Conservation (phyloP, 2,113 vertebrate genomes). For the Scalopus aquaticus region DNA sequence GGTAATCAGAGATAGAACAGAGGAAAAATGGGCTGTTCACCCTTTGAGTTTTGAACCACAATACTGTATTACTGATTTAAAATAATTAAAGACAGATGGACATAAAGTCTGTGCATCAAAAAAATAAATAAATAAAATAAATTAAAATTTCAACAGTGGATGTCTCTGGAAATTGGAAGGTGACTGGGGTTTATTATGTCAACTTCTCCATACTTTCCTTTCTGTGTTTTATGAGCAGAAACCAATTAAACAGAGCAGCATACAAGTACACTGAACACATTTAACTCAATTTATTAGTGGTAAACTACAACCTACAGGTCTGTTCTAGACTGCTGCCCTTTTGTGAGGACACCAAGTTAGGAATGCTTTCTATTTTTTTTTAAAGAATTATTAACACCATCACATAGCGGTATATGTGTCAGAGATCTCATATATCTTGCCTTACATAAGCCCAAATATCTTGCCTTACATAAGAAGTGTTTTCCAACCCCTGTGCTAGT, state of each 20-base stretch:
- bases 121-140: too few relatives aligned
- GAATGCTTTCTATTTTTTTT: not conserved
- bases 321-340: not conserved
- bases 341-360: not conserved
- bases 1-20: not conserved
- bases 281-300: not conserved
- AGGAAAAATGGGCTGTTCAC: not conserved
- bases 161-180: not conserved
- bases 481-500: not conserved
- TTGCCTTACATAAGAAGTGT: not conserved
- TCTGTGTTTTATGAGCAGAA: slow-evolving; percentile 1
- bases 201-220: not conserved
- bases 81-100: not conserved
- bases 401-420: not conserved
- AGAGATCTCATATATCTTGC: not conserved
- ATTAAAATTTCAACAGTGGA: not conserved
- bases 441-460: slow-evolving; percentile 10
- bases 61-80: not conserved
- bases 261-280: not conserved
- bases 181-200: not conserved
- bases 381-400: not conserved
- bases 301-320: not conserved
- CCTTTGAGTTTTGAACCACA: not conserved
- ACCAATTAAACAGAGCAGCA: not conserved
- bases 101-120: not conserved